These are phyloP conservation scores for Edolisoma coerulescens DNA, from an alignment of 2,113 vertebrate species.

Conservation along the genomic window DNA sequence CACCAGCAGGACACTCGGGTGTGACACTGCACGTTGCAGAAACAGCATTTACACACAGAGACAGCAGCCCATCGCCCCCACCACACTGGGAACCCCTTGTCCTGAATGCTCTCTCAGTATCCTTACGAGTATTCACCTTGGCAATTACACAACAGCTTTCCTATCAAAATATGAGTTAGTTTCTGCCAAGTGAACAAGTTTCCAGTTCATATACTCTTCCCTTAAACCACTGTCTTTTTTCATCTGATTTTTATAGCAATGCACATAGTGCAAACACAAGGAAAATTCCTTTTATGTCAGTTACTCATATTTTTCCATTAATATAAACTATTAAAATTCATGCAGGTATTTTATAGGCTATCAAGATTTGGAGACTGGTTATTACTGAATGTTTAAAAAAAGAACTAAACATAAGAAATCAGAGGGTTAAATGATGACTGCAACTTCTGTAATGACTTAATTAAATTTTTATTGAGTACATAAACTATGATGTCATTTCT, in stretches of 20 bases:
- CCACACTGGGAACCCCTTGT: background rate
- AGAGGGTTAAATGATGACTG: conserved; percentile 84
- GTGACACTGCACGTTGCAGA: background rate
- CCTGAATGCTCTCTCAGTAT: background rate
- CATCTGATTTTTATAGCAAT: conserved; percentile 68
- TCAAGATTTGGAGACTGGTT: conserved; percentile 73
- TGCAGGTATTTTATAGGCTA: conserved; percentile 79
- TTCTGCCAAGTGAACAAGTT: background rate
- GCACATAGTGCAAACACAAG: conserved; percentile 62
- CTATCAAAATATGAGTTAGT: background rate
- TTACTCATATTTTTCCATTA: conserved; percentile 80
- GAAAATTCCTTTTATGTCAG: conserved; percentile 77
- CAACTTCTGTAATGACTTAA: conserved; percentile 84
- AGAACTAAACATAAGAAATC: conserved; percentile 79
- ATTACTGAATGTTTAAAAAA: conserved; percentile 79
- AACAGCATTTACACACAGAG: background rate
- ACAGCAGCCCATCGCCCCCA: background rate
- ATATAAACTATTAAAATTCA: conserved; percentile 78
- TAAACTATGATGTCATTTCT: conserved; percentile 83
- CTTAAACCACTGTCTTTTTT: conserved; percentile 67
- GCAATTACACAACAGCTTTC: background rate
- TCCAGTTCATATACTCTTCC: conserved; percentile 10
- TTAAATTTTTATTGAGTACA: conserved; percentile 83
- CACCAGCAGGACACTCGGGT: background rate
- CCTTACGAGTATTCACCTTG: background rate